Evolutionary conservation across 2,113 vertebrate species (phyloP).

Genomic region (Astur gentilis): DNA sequence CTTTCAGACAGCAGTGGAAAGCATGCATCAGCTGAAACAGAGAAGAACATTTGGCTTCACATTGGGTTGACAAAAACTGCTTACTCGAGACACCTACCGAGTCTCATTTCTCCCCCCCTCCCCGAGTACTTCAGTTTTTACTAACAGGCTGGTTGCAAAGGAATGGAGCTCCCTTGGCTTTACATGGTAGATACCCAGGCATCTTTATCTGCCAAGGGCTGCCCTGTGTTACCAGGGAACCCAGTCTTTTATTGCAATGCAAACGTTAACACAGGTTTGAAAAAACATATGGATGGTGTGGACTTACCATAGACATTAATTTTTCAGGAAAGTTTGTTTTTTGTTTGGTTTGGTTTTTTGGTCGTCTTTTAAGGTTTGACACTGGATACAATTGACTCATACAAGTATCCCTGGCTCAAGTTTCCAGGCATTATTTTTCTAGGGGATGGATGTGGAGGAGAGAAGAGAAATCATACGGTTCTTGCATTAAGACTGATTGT

Average conservation of each 20-base stretch:
- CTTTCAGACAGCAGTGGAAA: slow-evolving; percentile 18
- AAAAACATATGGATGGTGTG: neutral
- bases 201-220: neutral
- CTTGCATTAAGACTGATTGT: neutral
- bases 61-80: neutral
- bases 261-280: neutral
- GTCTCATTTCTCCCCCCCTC: neutral
- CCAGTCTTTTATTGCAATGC: neutral
- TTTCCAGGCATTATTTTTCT: neutral
- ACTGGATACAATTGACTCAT: neutral
- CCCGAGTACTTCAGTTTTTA: neutral
- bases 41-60: neutral
- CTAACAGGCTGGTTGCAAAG: neutral
- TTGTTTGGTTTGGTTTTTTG: neutral
- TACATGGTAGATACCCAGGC: neutral
- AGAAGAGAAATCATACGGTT: neutral
- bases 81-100: neutral
- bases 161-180: neutral
- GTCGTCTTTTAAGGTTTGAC: neutral
- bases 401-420: neutral
- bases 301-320: neutral
- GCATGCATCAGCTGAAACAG: neutral
- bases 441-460: neutral
- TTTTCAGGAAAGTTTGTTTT: neutral
- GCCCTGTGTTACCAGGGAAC: neutral